phyloP scores from a whole-genome alignment of 2,888 invertebrate genomes.

The Sussaba pulchella region DNA sequence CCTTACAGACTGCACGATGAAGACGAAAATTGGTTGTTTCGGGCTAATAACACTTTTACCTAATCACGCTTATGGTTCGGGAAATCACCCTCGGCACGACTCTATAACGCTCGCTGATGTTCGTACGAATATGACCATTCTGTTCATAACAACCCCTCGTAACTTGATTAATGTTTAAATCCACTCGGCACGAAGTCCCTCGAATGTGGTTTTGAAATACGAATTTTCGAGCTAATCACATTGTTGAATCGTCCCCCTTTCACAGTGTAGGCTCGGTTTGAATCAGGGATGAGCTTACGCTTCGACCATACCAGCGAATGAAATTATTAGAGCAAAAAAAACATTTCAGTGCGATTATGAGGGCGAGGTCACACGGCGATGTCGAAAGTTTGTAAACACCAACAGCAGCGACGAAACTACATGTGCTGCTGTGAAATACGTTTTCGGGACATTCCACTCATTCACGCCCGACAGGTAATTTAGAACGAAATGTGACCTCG shows the following conservation, averaged over 20 bases:
- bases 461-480: not conserved
- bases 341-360: not conserved
- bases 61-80: conserved; percentile 14
- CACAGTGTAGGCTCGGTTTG: not conserved
- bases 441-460: not conserved
- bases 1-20: not conserved
- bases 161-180: conserved; percentile 29
- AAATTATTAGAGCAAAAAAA: too few species aligned
- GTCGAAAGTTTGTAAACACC: conserved; percentile 65
- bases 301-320: not conserved
- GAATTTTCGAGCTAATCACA: conserved; percentile 10
- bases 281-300: not conserved
- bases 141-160: not conserved
- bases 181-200: conserved; percentile 9
- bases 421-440: conserved; percentile 34
- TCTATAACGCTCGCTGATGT: not conserved
- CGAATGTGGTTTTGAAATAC: not conserved
- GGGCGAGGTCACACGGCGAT: conserved; percentile 46
- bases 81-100: not conserved
- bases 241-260: conserved; percentile 13
- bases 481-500: not conserved
- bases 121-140: not conserved
- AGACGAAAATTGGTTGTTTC: not conserved
- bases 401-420: conserved; percentile 52
- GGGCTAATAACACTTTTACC: not conserved